phyloP scores from a whole-genome alignment of 2,113 vertebrate genomes.

The Alouatta palliata region DNA sequence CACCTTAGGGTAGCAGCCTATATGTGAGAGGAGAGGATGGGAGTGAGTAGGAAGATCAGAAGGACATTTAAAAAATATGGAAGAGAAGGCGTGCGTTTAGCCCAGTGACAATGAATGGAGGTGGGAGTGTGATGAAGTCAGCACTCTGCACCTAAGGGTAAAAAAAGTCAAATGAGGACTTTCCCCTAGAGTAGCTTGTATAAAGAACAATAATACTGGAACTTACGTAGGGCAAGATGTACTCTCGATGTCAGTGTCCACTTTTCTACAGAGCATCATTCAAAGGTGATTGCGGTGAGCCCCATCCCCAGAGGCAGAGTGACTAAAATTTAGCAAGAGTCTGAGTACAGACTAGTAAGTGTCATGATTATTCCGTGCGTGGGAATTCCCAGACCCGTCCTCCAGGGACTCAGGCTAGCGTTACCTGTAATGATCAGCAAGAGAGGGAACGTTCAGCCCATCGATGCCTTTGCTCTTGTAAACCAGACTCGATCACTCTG shows the following conservation, averaged over 20 bases:
- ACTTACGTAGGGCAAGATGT: accelerated
- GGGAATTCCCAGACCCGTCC: not conserved
- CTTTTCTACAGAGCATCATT: not conserved
- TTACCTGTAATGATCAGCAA: accelerated
- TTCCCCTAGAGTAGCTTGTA: not conserved
- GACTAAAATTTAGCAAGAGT: too few species aligned
- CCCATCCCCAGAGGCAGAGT: accelerated
- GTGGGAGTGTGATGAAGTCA: too few species aligned
- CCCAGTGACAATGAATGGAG: not conserved
- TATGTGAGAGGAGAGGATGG: too few species aligned
- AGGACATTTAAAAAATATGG: not conserved
- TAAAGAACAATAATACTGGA: not conserved
- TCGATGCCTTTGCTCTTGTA: accelerated
- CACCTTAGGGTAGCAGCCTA: accelerated
- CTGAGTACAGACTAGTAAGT: not conserved
- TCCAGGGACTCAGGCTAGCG: accelerated
- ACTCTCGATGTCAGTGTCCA: accelerated
- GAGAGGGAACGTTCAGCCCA: accelerated
- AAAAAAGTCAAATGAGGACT: too few species aligned
- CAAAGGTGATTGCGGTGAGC: accelerated
- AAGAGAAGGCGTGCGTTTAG: accelerated
- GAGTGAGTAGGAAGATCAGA: not conserved
- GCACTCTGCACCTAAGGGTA: accelerated
- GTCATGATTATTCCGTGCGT: too few species aligned
- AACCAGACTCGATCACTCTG: not conserved